Conservation (phyloP, 1,140 invertebrate genomes). For the Hylyphantes graminicola region DNA sequence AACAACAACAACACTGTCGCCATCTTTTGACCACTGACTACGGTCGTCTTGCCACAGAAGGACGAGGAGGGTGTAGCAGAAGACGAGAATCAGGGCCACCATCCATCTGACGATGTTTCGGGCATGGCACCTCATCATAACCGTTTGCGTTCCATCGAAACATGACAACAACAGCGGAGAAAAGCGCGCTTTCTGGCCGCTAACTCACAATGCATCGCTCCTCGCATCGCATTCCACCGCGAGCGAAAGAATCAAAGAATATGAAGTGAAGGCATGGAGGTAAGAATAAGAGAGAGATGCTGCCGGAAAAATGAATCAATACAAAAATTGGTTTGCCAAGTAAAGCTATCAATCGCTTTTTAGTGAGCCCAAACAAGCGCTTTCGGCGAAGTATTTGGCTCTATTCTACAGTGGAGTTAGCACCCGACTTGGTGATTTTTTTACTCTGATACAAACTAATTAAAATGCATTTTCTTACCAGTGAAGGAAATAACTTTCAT, state of each 20-base stretch:
- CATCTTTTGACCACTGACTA: conserved; percentile 30
- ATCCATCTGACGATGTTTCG: conserved; percentile 37
- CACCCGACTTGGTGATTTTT: no score
- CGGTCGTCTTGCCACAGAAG: conserved; percentile 55
- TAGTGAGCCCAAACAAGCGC: no score
- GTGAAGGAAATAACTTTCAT: no score
- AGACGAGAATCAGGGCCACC: conserved; percentile 20
- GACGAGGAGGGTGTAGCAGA: conserved; percentile 43
- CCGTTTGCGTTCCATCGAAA: neutral
- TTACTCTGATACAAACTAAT: no score
- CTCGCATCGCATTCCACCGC: neutral
- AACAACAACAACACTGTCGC: conserved; percentile 8
- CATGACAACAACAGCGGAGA: conserved; percentile 34
- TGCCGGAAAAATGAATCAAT: no score
- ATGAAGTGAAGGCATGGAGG: neutral
- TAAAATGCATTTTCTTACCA: no score
- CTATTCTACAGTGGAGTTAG: no score
- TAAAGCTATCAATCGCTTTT: no score
- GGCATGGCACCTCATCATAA: conserved; percentile 49
- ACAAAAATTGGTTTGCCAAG: no score
- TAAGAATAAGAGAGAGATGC: no score
- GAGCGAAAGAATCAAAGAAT: neutral
- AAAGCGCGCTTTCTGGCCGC: neutral
- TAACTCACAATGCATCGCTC: neutral
- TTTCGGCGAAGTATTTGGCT: no score